Base-by-base conservation (phyloP, 2,797 vertebrate genomes). In the Halcyon leucocephala region DNA sequence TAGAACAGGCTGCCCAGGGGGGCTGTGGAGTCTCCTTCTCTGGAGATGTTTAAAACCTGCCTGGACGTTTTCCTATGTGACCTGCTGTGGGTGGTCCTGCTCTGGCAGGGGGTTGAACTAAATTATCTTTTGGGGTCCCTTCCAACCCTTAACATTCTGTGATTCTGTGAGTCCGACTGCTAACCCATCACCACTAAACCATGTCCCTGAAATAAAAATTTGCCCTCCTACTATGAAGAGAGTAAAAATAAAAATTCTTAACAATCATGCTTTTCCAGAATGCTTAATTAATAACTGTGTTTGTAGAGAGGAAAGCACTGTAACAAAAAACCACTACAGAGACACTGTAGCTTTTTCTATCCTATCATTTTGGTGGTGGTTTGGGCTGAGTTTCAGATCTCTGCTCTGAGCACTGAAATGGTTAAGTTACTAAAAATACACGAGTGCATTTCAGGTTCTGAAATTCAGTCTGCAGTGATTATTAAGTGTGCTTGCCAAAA, bases 401-500 rank as follows among this genome's bases (percentile, higher is more conserved):
- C 1, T 33, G 21, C 28, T 60, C 31, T 44, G 46, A 64, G 73
- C 2, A 1, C 25, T 72, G 80, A 80, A 93, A 51, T 0, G 4
- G 37, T 89, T 77, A 85, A 73, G 25, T 41, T 26, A 61, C 60
- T 89, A 35, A 66, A 77, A 71, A 66, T 22, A 33, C 48, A 44
- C 2, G 0, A 51, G 48, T 5, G 3, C 22, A 15, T 89, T 95
- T 79, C 35, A 73, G n/a, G 17, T 73, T 48, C 25, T 90, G 71
- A 41, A 93, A 82, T 85, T 85, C 37, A 51, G 29, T 85, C 72
- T 92, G 65, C 41, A 55, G n/a, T 77, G 86, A 57, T 78, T 89
- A 66, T 89, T 84, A 64, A 42, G 61, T 61, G 52, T n/a, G 44
- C 83, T 92, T 91, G 78, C 49, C 74, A 87, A 77, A 95, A 87